phyloP scores from a whole-genome alignment of 2,888 invertebrate species.

The Drosophila longiperda region DNA sequence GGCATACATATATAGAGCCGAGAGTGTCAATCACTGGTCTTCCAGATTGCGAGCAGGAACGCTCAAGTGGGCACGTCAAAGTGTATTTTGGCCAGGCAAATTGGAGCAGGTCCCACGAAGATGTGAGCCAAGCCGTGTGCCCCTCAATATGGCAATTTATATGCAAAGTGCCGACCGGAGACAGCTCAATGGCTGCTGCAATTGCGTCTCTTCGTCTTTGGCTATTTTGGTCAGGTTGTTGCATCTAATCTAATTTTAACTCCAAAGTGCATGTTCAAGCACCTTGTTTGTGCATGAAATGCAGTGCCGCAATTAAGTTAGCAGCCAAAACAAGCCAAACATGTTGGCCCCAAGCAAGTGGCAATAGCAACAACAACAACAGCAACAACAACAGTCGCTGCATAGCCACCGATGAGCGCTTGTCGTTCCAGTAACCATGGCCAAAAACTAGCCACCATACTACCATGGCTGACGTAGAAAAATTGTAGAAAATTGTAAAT shows the following conservation, averaged over 20 bases:
- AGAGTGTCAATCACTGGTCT: constrained; percentile 54
- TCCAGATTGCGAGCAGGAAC: constrained; percentile 21
- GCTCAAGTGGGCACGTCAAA: constrained; percentile 34
- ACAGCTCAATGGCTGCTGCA: constrained; percentile 10
- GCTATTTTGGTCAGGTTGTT: constrained; percentile 29
- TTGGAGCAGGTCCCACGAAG: constrained; percentile 46
- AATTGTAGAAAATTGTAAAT: constrained; percentile 48
- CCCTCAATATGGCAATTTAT: constrained; percentile 15
- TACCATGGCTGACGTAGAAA: constrained; percentile 63
- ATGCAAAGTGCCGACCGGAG: constrained; percentile 39
- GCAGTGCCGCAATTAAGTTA: constrained; percentile 63
- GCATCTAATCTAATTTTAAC: constrained; percentile 77
- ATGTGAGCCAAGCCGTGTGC: constrained; percentile 41
- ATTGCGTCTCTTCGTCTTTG: not conserved
- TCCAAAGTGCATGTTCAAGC: constrained; percentile 64
- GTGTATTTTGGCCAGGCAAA: constrained; percentile 30
- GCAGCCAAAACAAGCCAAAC: constrained; percentile 71
- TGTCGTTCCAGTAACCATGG: constrained; percentile 71
- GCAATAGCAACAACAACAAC: constrained; percentile 11
- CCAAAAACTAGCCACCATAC: constrained; percentile 63
- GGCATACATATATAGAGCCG: constrained; percentile 4
- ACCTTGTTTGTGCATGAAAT: constrained; percentile 56
- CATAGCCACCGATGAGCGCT: constrained; percentile 36
- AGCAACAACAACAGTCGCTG: constrained; percentile 11
- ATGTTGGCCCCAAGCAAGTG: constrained; percentile 62